These are phyloP conservation scores for Clarias gariepinus DNA, from an alignment of 2,113 vertebrate genomes.

Conservation along the genomic window DNA sequence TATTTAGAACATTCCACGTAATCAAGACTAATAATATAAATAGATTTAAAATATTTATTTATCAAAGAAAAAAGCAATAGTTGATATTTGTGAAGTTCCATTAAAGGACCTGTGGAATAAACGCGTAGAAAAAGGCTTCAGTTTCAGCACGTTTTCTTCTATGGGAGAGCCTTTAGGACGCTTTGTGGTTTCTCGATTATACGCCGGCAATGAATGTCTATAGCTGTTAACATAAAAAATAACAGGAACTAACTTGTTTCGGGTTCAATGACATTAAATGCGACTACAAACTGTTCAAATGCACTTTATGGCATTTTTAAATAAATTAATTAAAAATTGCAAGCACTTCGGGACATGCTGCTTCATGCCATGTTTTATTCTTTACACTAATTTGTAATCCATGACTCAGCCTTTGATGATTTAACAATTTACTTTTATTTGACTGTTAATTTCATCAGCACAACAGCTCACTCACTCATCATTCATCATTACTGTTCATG, in stretches of 20 bases:
- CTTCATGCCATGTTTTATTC: constrained; percentile 27
- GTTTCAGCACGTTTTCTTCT: not conserved
- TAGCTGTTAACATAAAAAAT: not conserved
- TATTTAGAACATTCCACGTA: not conserved
- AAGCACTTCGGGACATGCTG: constrained; percentile 22
- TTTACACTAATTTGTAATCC: constrained; percentile 30
- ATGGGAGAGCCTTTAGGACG: not conserved
- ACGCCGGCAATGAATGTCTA: too few species aligned
- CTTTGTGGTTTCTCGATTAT: not conserved
- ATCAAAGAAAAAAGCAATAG: not conserved
- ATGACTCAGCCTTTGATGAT: not conserved
- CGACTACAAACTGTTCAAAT: not conserved
- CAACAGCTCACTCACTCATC: constrained; percentile 45
- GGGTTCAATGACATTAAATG: not conserved
- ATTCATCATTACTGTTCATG: constrained; percentile 47
- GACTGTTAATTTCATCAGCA: constrained; percentile 49
- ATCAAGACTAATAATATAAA: not conserved
- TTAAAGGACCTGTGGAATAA: not conserved
- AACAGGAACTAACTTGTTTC: not conserved
- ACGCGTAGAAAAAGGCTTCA: not conserved
- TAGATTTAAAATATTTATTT: not conserved
- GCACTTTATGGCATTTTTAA: not conserved
- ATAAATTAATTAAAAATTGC: not conserved
- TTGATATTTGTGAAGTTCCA: not conserved
- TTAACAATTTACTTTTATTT: constrained; percentile 35